phyloP scores from a whole-genome alignment of 2,113 vertebrate genomes.

The Galeopterus variegatus region DNA sequence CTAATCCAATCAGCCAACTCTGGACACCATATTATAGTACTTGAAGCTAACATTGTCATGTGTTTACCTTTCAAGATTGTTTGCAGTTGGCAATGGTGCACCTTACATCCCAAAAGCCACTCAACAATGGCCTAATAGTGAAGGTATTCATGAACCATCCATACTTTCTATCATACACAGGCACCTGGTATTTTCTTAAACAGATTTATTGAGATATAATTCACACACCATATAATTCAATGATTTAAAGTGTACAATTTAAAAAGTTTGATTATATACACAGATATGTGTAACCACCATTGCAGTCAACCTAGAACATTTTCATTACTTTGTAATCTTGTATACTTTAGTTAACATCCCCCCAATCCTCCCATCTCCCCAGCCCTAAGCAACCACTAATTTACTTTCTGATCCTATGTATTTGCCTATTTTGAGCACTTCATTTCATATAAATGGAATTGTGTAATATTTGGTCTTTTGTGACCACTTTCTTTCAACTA shows the following conservation, averaged over 20 bases:
- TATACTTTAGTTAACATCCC: not conserved
- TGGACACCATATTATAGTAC: not conserved
- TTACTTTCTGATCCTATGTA: not conserved
- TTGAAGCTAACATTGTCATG: not conserved
- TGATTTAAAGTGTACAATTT: not conserved
- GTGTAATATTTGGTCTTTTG: not conserved
- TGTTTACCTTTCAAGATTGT: not conserved
- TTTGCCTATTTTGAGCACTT: not conserved
- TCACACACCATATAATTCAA: not conserved
- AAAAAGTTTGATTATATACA: not conserved
- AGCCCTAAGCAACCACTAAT: not conserved
- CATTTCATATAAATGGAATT: not conserved
- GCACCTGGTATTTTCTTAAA: not conserved
- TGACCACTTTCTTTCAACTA: not conserved
- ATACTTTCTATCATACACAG: not conserved
- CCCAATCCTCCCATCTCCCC: not conserved
- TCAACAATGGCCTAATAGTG: not conserved
- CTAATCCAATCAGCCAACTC: not conserved
- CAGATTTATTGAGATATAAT: not conserved
- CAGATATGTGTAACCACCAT: not conserved
- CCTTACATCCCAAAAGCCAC: not conserved
- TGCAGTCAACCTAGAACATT: not conserved
- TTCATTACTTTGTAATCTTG: not conserved
- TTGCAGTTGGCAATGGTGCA: not conserved
- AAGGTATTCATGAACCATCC: not conserved